Percentiles rank a stretch among this genome's conserved stretches.
Evolutionary conservation across 2,797 vertebrate genomes (phyloP).

Genomic region (Lateolabrax maculatus): DNA sequence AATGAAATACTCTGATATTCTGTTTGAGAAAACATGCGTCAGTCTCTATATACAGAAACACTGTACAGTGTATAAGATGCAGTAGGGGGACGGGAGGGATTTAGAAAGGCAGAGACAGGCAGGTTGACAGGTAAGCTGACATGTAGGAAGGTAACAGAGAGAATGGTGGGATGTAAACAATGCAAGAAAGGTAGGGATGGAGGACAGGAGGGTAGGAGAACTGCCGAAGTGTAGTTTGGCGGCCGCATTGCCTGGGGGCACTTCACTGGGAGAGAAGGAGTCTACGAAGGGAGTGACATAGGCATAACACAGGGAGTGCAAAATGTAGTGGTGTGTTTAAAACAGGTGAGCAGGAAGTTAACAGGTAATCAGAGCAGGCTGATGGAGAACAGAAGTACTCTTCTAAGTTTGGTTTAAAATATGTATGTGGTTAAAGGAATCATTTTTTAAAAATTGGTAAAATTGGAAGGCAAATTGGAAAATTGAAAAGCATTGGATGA

Average conservation of each 20-base stretch:
- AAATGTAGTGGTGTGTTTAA: slow-evolving; percentile 17
- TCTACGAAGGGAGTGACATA: background rate
- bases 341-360: slow-evolving; percentile 1
- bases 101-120: slow-evolving; percentile 5
- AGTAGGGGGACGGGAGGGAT: background rate
- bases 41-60: slow-evolving; percentile 83
- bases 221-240: background rate
- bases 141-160: background rate
- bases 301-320: background rate
- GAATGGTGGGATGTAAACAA: slow-evolving; percentile 11
- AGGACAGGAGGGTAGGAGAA: background rate
- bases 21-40: slow-evolving; percentile 80
- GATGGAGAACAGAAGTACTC: background rate
- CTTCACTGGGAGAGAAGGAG: background rate
- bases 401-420: background rate
- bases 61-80: slow-evolving; percentile 72
- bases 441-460: background rate
- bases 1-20: slow-evolving; percentile 80
- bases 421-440: background rate
- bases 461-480: too few species aligned
- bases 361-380: slow-evolving; percentile 1
- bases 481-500: too few species aligned
- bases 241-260: background rate
- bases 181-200: background rate
- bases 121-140: background rate